Conservation (phyloP, 2,797 vertebrate genomes). For the Ctenopoma multispine region DNA sequence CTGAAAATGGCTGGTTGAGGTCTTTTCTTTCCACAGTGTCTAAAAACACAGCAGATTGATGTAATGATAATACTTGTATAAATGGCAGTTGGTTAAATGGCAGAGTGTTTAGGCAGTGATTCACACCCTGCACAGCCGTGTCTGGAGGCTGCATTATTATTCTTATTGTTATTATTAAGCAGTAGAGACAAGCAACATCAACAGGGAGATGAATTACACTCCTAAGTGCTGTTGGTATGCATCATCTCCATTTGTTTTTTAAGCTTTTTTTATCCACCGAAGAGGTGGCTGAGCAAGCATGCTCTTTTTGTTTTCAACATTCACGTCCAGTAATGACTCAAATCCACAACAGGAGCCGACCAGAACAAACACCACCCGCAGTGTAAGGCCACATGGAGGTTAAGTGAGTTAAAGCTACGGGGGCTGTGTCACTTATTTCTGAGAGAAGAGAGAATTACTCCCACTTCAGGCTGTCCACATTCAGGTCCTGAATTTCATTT, state of each 20-base stretch:
- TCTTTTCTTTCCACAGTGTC: neutral
- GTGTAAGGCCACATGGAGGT: constrained; percentile 21
- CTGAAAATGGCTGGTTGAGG: neutral
- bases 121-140: constrained; percentile 49
- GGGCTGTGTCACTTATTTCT: neutral
- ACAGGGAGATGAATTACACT: constrained; percentile 35
- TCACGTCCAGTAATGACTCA: constrained; percentile 36
- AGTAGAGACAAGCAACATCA: constrained; percentile 27
- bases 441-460: constrained; percentile 9
- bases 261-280: constrained; percentile 17
- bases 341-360: constrained; percentile 21
- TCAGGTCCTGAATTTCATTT: neutral
- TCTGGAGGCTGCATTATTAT: constrained; percentile 32
- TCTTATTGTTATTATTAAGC: constrained; percentile 23
- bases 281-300: constrained; percentile 25
- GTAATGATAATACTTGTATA: constrained; percentile 22
- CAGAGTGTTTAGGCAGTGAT: constrained; percentile 48
- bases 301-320: constrained; percentile 25
- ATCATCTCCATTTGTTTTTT: constrained; percentile 43
- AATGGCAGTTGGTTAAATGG: constrained; percentile 50
- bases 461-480: neutral
- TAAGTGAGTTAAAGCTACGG: constrained; percentile 8
- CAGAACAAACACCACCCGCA: constrained; percentile 25
- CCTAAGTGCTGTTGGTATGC: constrained; percentile 36
- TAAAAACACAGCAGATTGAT: constrained; percentile 17